Percentiles rank a stretch among this genome's conserved stretches.
phyloP scores from a whole-genome alignment of 35 echinoderm and acorn worm species.

The Lytechinus variegatus region DNA sequence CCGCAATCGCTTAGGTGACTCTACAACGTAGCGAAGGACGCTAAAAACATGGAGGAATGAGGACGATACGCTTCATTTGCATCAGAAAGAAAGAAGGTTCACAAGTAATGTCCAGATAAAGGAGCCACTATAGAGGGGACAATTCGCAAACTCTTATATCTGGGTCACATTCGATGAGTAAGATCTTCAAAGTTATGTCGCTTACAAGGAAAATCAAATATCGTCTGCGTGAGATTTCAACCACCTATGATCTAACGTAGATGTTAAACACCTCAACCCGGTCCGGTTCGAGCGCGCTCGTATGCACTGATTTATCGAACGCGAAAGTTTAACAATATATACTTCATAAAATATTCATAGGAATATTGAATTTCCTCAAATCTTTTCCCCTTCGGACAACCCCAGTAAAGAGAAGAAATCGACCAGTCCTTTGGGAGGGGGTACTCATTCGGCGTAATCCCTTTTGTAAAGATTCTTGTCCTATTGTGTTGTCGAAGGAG shows the following conservation, averaged over 20 bases:
- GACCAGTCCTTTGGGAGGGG: not conserved
- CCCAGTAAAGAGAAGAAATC: not conserved
- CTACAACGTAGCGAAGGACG: conserved; percentile 40
- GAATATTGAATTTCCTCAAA: not conserved
- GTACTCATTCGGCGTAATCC: not conserved
- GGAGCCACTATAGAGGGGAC: not conserved
- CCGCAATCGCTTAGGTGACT: conserved; percentile 43
- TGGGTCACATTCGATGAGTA: not conserved
- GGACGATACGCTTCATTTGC: not conserved
- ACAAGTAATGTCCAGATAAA: not conserved
- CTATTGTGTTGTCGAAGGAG: not conserved
- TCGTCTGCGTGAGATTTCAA: not conserved
- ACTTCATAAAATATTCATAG: conserved; percentile 37
- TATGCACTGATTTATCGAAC: not conserved
- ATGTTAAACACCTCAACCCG: not conserved
- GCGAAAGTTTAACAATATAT: not conserved
- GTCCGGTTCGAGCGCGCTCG: not conserved
- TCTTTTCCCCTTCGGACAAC: not conserved
- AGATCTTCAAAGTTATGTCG: not conserved
- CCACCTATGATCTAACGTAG: not conserved
- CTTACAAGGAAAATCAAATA: not conserved
- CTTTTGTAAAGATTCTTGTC: not conserved
- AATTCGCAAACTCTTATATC: too few species aligned
- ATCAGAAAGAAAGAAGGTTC: not conserved
- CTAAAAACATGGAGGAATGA: not conserved